Conservation (phyloP, 2,113 vertebrate species). For the Trogon surrucura region DNA sequence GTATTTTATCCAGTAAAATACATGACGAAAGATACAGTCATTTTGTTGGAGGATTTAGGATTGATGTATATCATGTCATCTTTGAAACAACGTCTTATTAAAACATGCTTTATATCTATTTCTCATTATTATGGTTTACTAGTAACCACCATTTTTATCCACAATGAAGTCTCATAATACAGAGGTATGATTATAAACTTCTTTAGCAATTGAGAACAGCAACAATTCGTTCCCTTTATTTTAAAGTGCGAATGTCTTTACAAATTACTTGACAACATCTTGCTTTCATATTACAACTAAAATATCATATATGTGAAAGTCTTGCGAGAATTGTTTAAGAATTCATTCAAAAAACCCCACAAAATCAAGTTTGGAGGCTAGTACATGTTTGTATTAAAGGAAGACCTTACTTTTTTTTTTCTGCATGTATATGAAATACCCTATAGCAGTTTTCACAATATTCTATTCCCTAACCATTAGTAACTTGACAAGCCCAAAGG, state of each 20-base stretch:
- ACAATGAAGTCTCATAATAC: not conserved
- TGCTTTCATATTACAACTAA: not conserved
- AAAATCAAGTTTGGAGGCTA: not conserved
- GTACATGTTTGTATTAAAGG: fast-evolving
- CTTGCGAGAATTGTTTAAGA: not conserved
- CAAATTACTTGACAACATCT: not conserved
- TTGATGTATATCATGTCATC: not conserved
- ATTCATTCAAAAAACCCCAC: not conserved
- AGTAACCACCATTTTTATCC: not conserved
- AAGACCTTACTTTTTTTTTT: not conserved
- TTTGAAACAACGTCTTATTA: not conserved
- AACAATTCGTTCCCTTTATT: not conserved
- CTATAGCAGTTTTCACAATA: not conserved
- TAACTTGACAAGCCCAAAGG: not conserved
- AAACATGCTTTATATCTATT: not conserved
- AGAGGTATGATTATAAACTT: not conserved
- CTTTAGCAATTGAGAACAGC: not conserved
- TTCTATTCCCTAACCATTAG: not conserved
- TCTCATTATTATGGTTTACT: not conserved
- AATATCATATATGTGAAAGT: not conserved
- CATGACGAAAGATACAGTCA: not conserved
- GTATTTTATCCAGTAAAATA: not conserved
- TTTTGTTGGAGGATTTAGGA: not conserved
- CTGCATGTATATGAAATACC: not conserved
- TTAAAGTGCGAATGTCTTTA: not conserved